phyloP scores from a whole-genome alignment of 2,113 vertebrate species.

The Plestiodon gilberti region DNA sequence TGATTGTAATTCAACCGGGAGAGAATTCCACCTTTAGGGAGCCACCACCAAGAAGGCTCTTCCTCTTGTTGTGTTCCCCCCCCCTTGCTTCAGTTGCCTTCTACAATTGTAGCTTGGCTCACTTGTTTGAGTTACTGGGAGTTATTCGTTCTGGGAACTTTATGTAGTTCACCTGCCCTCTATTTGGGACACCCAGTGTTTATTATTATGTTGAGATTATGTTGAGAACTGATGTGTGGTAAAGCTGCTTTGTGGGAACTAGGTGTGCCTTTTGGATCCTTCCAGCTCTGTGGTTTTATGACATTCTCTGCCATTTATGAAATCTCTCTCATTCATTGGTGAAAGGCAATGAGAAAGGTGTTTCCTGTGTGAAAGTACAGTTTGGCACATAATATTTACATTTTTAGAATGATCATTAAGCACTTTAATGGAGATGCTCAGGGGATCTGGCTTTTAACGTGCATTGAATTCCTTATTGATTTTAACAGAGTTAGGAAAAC shows the following conservation, averaged over 20 bases:
- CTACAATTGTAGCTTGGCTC: background rate
- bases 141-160: no score
- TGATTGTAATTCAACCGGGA: no score
- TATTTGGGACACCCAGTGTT: background rate
- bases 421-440: background rate
- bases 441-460: background rate
- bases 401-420: background rate
- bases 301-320: background rate
- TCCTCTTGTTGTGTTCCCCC: no score
- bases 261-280: background rate
- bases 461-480: background rate
- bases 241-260: background rate
- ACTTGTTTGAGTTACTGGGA: background rate
- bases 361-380: background rate
- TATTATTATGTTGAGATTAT: background rate
- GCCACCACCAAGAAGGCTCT: no score
- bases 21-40: no score
- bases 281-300: background rate
- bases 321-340: background rate
- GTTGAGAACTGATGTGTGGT: background rate
- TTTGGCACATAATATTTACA: background rate
- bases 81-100: background rate
- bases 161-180: background rate
- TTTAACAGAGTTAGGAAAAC: background rate
- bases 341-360: background rate